Evolutionary conservation across 2,888 invertebrate species (phyloP).

Genomic region (Drosophila diplacantha): DNA sequence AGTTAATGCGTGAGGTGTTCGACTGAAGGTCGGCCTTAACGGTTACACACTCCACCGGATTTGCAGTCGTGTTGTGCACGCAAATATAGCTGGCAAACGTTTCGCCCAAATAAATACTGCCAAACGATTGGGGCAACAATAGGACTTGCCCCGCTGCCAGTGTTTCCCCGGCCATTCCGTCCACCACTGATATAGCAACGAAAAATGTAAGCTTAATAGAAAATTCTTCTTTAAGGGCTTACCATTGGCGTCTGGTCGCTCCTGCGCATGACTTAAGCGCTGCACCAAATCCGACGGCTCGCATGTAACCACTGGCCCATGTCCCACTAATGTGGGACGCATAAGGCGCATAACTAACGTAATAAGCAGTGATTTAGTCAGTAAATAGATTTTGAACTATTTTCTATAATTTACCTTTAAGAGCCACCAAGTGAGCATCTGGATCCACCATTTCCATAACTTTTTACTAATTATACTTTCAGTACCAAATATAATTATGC

Average conservation of each 20-base stretch:
- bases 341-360: slow-evolving; percentile 93
- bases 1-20: slow-evolving; percentile 89
- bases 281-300: slow-evolving; percentile 92
- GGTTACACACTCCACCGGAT: slow-evolving; percentile 80
- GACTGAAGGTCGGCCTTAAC: slow-evolving; percentile 94
- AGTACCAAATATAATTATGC: slow-evolving; percentile 1
- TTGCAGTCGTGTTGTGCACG: slow-evolving; percentile 95
- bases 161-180: slow-evolving; percentile 91
- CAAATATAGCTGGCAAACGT: slow-evolving; percentile 98
- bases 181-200: slow-evolving; percentile 78
- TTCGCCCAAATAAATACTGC: slow-evolving; percentile 97
- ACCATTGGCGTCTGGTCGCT: slow-evolving; percentile 66
- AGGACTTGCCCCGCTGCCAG: slow-evolving; percentile 88
- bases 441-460: slow-evolving; percentile 72
- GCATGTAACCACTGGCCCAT: slow-evolving; percentile 86
- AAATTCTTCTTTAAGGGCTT: neutral
- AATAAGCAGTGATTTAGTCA: neutral
- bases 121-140: slow-evolving; percentile 96
- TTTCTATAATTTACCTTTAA: slow-evolving; percentile 70
- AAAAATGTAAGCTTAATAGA: neutral
- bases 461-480: neutral
- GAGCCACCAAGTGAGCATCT: slow-evolving; percentile 75
- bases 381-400: neutral
- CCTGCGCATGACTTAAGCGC: slow-evolving; percentile 86
- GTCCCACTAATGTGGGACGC: slow-evolving; percentile 91